Evolutionary conservation across 2,797 vertebrate species (phyloP).

Genomic region (Micromesistius poutassou): DNA sequence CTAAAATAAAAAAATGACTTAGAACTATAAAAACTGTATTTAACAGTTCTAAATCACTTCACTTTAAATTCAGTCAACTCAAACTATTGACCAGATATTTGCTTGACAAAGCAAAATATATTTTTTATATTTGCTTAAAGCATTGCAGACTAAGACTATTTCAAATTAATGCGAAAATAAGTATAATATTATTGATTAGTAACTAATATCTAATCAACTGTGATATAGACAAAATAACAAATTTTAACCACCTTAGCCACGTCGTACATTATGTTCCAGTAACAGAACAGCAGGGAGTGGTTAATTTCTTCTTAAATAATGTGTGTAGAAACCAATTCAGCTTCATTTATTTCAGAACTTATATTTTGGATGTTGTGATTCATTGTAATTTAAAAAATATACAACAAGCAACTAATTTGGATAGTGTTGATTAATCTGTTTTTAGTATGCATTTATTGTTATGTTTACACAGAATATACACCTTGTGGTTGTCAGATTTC

Average conservation of each 20-base stretch:
- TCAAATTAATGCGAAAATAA: neutral
- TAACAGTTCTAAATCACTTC: neutral
- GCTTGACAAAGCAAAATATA: too few relatives aligned
- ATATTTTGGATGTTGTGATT: too few relatives aligned
- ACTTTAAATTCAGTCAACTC: neutral
- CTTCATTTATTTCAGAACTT: neutral
- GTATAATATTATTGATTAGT: neutral
- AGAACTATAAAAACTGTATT: neutral
- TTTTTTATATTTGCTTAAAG: neutral
- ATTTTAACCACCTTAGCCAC: too few relatives aligned
- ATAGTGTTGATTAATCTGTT: neutral
- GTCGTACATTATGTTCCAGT: too few relatives aligned
- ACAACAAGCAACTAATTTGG: neutral
- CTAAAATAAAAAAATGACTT: too few relatives aligned
- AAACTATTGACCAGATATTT: neutral
- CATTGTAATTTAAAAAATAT: too few relatives aligned
- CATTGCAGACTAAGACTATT: neutral
- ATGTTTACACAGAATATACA: neutral
- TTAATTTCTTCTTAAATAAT: too few relatives aligned
- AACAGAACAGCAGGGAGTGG: too few relatives aligned
- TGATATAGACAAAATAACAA: neutral
- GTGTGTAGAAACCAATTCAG: neutral
- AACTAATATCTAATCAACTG: neutral
- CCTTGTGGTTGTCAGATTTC: slow-evolving; percentile 78
- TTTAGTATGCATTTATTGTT: neutral